These are phyloP conservation scores for Bryconaethiops microstoma DNA, from an alignment of 2,797 vertebrate genomes.

Conservation along the genomic window DNA sequence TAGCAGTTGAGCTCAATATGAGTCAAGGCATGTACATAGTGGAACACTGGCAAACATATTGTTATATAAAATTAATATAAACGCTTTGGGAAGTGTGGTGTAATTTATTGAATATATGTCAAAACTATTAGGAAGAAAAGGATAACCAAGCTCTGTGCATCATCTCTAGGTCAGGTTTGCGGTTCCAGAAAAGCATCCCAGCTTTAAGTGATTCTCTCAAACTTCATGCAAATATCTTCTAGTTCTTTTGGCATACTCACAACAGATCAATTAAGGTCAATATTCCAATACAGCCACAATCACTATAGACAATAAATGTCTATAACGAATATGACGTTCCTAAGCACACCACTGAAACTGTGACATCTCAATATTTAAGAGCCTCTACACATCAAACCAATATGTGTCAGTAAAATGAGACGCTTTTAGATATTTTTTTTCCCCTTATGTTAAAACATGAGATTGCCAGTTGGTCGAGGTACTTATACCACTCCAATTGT, in stretches of 20 bases:
- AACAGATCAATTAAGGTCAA: neutral
- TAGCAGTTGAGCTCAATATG: conserved; percentile 45
- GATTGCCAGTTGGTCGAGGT: neutral
- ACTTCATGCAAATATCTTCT: neutral
- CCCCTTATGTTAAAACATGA: neutral
- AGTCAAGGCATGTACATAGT: conserved; percentile 38
- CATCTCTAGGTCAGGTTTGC: neutral
- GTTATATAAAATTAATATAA: neutral
- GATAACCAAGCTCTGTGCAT: neutral
- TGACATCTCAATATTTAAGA: neutral
- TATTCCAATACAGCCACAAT: neutral
- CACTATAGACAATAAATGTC: conserved; percentile 7
- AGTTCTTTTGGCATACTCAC: neutral
- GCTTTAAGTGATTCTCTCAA: neutral
- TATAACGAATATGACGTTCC: conserved; percentile 24
- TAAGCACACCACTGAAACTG: conserved; percentile 4
- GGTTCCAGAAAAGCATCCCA: neutral
- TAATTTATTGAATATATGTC: neutral
- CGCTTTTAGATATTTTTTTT: no score
- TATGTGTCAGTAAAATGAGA: neutral
- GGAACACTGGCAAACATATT: conserved; percentile 10
- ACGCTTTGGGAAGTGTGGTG: conserved; percentile 5
- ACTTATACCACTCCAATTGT: neutral
- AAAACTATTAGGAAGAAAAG: conserved; percentile 7
- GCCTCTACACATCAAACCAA: neutral